Conservation (phyloP, 2,113 vertebrate genomes). For the Thymallus thymallus region DNA sequence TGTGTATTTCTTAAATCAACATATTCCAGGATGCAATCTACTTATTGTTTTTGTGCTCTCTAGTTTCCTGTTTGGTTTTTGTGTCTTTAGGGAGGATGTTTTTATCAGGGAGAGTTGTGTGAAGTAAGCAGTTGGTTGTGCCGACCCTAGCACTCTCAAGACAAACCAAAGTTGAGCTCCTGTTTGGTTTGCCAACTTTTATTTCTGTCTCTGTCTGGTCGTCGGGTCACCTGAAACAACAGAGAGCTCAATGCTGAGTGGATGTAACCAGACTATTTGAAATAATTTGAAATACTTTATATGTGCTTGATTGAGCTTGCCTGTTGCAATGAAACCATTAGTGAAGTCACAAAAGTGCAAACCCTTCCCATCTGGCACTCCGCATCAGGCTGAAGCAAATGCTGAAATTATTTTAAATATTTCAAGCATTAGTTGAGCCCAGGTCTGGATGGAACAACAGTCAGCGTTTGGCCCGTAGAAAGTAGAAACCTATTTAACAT, state of each 20-base stretch:
- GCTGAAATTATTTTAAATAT: not conserved
- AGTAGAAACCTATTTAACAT: no score
- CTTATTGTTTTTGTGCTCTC: conserved; percentile 18
- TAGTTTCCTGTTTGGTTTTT: conserved; percentile 23
- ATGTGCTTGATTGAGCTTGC: no score
- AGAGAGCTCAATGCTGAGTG: not conserved
- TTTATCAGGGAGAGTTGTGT: no score
- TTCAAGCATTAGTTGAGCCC: not conserved
- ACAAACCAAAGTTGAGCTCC: no score
- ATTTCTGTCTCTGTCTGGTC: conserved; percentile 5
- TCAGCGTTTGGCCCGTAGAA: no score
- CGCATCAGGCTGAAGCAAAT: no score
- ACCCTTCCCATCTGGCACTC: not conserved
- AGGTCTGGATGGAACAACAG: no score
- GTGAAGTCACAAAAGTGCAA: not conserved
- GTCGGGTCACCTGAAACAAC: conserved; percentile 3
- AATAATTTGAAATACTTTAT: no score
- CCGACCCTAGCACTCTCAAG: no score
- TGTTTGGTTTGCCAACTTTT: not conserved
- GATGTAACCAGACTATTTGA: not conserved
- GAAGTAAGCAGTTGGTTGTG: no score
- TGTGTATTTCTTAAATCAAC: conserved; percentile 5
- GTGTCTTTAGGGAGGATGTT: not conserved
- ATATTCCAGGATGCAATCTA: conserved; percentile 21
- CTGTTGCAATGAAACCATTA: no score